Conservation (phyloP, 2,113 vertebrate genomes). For the Hystrix brachyura region DNA sequence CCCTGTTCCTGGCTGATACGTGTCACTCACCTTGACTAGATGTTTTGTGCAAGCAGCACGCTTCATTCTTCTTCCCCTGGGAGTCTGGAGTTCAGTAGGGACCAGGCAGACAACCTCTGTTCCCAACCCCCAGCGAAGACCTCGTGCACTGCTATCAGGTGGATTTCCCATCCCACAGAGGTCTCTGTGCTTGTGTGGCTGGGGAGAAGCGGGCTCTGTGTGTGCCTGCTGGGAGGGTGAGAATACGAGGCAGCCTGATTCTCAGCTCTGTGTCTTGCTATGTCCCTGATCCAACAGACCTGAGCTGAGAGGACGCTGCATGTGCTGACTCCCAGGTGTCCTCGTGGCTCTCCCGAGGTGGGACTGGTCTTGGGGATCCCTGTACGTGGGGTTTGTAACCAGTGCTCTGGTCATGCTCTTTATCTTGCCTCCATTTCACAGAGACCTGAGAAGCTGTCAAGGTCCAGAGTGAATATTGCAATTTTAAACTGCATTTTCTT, state of each 20-base stretch:
- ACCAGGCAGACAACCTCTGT: no score
- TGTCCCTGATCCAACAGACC: neutral
- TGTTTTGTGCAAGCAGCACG: neutral
- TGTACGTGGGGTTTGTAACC: neutral
- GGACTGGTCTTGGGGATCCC: no score
- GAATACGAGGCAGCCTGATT: fast-evolving
- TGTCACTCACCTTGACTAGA: neutral
- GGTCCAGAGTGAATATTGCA: neutral
- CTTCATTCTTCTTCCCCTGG: neutral
- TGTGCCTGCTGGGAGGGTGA: fast-evolving
- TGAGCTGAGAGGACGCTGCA: no score
- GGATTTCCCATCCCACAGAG: neutral
- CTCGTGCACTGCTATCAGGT: fast-evolving
- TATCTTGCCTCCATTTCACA: no score
- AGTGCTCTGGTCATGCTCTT: neutral
- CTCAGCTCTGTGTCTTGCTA: fast-evolving
- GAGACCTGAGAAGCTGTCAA: neutral
- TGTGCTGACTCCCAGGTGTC: neutral
- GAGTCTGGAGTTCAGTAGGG: neutral
- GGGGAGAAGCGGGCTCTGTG: neutral
- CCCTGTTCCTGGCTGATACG: neutral
- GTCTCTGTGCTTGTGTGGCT: neutral
- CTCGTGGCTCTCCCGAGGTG: neutral
- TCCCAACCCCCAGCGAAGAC: fast-evolving
- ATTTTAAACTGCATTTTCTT: neutral